Evolutionary conservation across 2,888 invertebrate genomes (phyloP).

Genomic region (Heteromyza rotundicornis): DNA sequence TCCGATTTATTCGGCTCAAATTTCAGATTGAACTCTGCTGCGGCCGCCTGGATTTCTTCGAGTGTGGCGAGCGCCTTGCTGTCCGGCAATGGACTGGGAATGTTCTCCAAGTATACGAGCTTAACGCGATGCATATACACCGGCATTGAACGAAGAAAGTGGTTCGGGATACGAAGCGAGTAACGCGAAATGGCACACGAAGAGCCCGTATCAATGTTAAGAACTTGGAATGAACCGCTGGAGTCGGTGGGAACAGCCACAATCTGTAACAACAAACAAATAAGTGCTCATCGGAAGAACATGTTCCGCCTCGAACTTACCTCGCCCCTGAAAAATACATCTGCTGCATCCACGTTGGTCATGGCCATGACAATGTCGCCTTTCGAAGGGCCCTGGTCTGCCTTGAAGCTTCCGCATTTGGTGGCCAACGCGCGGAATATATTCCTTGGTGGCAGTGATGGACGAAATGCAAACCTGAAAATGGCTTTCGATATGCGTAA

Average conservation of each 20-base stretch:
- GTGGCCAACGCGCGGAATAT: slow-evolving; percentile 31
- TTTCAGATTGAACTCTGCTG: slow-evolving; percentile 33
- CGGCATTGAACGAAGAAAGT: slow-evolving; percentile 36
- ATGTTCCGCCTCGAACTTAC: background rate
- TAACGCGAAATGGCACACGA: slow-evolving; percentile 14
- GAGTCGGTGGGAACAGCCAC: no score
- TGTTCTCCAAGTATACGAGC: slow-evolving; percentile 34
- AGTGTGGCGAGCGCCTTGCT: slow-evolving; percentile 36
- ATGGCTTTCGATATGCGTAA: slow-evolving; percentile 32
- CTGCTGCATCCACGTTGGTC: no score
- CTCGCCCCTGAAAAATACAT: slow-evolving; percentile 26
- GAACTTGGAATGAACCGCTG: slow-evolving; percentile 26
- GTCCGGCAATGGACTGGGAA: slow-evolving; percentile 30
- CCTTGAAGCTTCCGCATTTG: slow-evolving; percentile 24
- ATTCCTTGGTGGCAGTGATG: slow-evolving; percentile 23
- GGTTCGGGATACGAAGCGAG: slow-evolving; percentile 32
- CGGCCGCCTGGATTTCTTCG: slow-evolving; percentile 28
- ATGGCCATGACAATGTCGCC: slow-evolving; percentile 30
- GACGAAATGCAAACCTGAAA: slow-evolving; percentile 37
- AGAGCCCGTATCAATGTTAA: slow-evolving; percentile 36
- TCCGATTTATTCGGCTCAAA: slow-evolving; percentile 19
- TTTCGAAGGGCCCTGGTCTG: slow-evolving; percentile 6
- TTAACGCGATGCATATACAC: slow-evolving; percentile 32
- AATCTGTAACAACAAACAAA: no score
- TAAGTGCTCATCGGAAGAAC: background rate